These are phyloP conservation scores for Lordiphosa andalusiaca DNA, from an alignment of 2,888 invertebrate species.

Conservation along the genomic window DNA sequence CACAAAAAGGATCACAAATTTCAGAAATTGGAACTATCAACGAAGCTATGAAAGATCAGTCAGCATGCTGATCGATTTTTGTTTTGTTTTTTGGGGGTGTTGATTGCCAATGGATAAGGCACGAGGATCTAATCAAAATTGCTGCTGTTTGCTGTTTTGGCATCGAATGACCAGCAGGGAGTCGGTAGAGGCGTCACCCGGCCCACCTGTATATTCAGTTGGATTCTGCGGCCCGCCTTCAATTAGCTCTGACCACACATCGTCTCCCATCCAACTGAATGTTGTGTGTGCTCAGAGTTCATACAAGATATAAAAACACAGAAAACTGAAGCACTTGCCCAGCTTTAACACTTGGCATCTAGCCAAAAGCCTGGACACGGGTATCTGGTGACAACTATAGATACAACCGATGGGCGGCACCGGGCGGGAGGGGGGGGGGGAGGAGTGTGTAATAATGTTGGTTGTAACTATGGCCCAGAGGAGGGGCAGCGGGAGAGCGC, in stretches of 20 bases:
- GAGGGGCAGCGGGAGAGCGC: slow-evolving; percentile 9
- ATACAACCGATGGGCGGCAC: background rate
- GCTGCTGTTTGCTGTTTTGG: slow-evolving; percentile 33
- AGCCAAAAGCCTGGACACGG: slow-evolving; percentile 43
- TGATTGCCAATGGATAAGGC: slow-evolving; percentile 8
- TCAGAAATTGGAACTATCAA: slow-evolving; percentile 39
- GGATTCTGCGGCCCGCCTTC: background rate
- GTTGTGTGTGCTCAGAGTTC: too few species aligned
- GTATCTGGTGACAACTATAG: slow-evolving; percentile 57
- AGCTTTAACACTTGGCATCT: slow-evolving; percentile 52
- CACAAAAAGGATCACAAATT: too few species aligned
- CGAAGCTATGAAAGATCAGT: slow-evolving; percentile 11
- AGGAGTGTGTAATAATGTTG: slow-evolving; percentile 25
- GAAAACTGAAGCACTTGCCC: slow-evolving; percentile 51
- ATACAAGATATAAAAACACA: too few species aligned
- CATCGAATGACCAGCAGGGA: slow-evolving; percentile 7
- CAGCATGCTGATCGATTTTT: slow-evolving; percentile 1
- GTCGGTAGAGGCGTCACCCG: slow-evolving; percentile 10
- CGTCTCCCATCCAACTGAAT: background rate
- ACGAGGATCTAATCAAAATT: background rate
- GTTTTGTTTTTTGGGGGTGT: slow-evolving; percentile 5
- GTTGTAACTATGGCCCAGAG: slow-evolving; percentile 32
- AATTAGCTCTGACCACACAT: background rate
- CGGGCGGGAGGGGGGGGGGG: slow-evolving; percentile 5
- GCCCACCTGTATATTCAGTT: background rate